Evolutionary conservation across 2,797 vertebrate species (phyloP).

Genomic region (Salmo trutta): DNA sequence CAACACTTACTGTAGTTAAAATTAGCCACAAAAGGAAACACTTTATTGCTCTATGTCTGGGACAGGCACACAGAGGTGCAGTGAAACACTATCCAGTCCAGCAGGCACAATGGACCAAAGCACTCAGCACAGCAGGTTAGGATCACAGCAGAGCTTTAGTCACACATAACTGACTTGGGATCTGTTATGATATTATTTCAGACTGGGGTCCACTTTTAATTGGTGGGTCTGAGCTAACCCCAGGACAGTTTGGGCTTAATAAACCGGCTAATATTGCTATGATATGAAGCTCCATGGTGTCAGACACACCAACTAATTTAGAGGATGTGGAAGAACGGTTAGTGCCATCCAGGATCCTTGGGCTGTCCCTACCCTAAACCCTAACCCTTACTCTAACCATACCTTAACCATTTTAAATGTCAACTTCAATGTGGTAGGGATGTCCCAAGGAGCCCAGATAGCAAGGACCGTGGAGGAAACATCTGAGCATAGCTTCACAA

Average conservation of each 20-base stretch:
- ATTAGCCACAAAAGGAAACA: constrained; percentile 54
- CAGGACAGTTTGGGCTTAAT: background rate
- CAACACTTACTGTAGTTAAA: constrained; percentile 43
- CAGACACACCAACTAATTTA: background rate
- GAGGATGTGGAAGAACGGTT: constrained; percentile 33
- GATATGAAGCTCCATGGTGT: background rate
- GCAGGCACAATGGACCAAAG: constrained; percentile 2
- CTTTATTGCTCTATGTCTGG: constrained; percentile 53
- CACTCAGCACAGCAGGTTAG: constrained; percentile 3
- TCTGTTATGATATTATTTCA: background rate
- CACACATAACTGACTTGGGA: background rate
- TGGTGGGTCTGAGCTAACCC: constrained; percentile 10
- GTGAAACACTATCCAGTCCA: constrained; percentile 34
- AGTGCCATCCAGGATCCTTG: no score
- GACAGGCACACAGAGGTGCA: constrained; percentile 28
- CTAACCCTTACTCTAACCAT: no score
- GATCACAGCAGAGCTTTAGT: background rate
- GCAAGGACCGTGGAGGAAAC: background rate
- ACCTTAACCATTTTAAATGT: no score
- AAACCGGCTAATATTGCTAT: background rate
- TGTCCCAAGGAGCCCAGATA: no score
- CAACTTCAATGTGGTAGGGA: no score
- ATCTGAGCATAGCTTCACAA: constrained; percentile 52
- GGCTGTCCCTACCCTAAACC: no score
- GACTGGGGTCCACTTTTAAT: background rate